Evolutionary conservation across 2,113 vertebrate species (phyloP).

Genomic region (Gymnogyps californianus): DNA sequence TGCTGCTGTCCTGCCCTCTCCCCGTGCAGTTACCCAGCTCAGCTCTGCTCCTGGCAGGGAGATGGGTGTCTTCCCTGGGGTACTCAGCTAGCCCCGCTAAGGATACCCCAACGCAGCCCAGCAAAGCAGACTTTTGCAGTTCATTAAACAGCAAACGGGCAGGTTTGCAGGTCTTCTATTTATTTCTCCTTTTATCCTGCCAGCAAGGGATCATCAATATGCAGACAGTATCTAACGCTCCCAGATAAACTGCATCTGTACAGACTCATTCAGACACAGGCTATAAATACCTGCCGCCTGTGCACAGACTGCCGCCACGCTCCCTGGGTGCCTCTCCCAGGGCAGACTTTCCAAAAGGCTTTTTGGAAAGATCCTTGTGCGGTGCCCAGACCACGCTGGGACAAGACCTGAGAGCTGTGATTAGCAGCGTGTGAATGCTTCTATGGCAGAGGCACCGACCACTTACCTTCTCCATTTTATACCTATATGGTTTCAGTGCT

Average conservation of each 20-base stretch:
- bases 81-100: not conserved
- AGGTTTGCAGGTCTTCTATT: not conserved
- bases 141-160: not conserved
- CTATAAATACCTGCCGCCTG: not conserved
- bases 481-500: not conserved
- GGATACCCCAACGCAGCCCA: not conserved
- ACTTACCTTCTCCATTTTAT: not conserved
- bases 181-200: constrained; percentile 19
- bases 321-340: not conserved
- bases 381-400: not conserved
- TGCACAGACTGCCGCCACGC: not conserved
- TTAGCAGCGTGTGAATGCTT: not conserved
- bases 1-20: not conserved
- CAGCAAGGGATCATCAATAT: not conserved
- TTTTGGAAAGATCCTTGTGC: not conserved
- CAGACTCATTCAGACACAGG: constrained; percentile 34
- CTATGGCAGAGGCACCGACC: not conserved
- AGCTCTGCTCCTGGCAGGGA: not conserved
- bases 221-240: constrained; percentile 2
- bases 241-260: constrained; percentile 42
- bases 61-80: not conserved
- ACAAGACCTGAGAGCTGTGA: not conserved
- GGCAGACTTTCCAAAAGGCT: not conserved
- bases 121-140: not conserved
- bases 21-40: not conserved